Conservation (phyloP, 1,140 invertebrate genomes). For the Microplitis demolitor region DNA sequence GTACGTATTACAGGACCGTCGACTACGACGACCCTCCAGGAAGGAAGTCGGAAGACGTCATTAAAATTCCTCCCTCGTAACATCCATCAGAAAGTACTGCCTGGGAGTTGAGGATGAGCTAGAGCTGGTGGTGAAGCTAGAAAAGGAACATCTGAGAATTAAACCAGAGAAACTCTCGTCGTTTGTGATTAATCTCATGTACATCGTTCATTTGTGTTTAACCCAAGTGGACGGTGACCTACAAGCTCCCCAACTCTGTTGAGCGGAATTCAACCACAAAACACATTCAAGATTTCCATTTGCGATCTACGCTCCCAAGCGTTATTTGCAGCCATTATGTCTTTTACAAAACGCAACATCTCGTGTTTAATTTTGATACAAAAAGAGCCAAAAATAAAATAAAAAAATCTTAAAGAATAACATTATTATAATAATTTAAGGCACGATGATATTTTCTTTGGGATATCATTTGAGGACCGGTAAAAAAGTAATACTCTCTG, state of each 20-base stretch:
- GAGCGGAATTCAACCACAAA: not conserved
- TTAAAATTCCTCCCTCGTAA: constrained; percentile 44
- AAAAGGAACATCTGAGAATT: not conserved
- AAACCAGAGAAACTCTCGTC: not conserved
- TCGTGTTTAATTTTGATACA: too few relatives aligned
- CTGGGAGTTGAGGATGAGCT: constrained; percentile 4
- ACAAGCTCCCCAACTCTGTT: not conserved
- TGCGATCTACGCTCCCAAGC: constrained; percentile 22
- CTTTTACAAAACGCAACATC: too few relatives aligned
- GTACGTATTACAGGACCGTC: constrained; percentile 40
- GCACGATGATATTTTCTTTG: too few relatives aligned
- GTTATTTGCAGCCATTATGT: not conserved
- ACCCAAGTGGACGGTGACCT: not conserved
- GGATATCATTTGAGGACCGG: too few relatives aligned
- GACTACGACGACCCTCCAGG: not conserved
- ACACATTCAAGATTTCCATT: constrained; percentile 43
- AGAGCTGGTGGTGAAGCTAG: not conserved
- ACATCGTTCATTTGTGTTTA: constrained; percentile 19
- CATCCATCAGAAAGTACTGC: constrained; percentile 38
- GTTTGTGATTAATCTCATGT: constrained; percentile 27
- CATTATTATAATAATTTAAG: too few relatives aligned
- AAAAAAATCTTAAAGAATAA: too few relatives aligned
- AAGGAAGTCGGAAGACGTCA: constrained; percentile 33
- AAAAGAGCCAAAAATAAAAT: too few relatives aligned
- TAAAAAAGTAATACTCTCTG: too few relatives aligned